Base-by-base conservation (phyloP, 2,797 vertebrate species). In the Anomalospiza imberbis region DNA sequence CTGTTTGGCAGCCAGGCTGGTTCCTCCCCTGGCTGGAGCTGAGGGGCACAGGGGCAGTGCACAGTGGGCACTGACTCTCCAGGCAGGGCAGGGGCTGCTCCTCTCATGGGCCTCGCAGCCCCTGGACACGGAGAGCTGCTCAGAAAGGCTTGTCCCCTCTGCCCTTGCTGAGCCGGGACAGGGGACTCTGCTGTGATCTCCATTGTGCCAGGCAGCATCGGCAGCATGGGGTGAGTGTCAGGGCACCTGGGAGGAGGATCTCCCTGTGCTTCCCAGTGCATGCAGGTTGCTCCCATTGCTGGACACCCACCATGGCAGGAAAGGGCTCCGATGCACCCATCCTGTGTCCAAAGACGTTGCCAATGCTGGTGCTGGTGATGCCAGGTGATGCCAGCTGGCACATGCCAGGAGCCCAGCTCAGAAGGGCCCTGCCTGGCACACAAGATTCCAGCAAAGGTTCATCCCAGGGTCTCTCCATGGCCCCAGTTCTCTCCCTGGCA, bases 181-280 rank as follows among this genome's bases (percentile, higher is more conserved):
- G n/a, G 31, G 62, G 7, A 36, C 79, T 82, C 47, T 57, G 66
- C 63, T 53, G 38, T 5, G 51, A 14, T 16, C 26, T 38, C 55
- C 2, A 0, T 1, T 6, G 51, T 58, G 55, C 20, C 8, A 74
- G 31, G 55, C 44, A 60, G 75, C 22, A 2, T 4, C 0, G 0
- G 63, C 82, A 85, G 73, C 68, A 22, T 0, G 0, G 21, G 60
- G 60, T 3, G 0, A 2, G 32, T 0, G 3, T 7, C 42, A 45
- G 45, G 55, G 20, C 42, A 31, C 17, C 7, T 6, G 12, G 61
- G 18, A 68, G 16, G 13, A 44, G 9, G 51, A 2, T 60, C n/a
- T 67, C 13, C 2, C 38, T 17, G 53, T 65, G 54, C 18, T 36
- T 66, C 44, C 51, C 51, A 5, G 34, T 22, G 32, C 47, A 11